Base-by-base conservation (phyloP, 2,113 vertebrate genomes). In the Anolis carolinensis region DNA sequence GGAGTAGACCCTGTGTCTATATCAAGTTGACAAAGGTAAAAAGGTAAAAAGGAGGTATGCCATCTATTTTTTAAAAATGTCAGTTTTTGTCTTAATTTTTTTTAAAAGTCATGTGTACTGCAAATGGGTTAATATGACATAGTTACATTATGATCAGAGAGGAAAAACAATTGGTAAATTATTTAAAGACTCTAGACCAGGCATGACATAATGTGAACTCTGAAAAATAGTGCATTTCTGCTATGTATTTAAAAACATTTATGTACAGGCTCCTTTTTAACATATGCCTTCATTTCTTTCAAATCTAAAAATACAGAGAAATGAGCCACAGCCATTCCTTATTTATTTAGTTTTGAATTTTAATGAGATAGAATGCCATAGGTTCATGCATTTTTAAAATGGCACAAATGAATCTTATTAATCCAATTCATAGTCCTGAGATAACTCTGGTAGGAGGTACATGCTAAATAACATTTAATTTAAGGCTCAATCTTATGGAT, bases 381-480 rank as follows among this genome's bases (percentile, higher is more conserved):
- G n/a, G 18, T 86, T 86, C 84, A 86, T 86, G 84, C 76, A 86
- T 86, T 86, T 86, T 86, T 71, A 79, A 86, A 79, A 79, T n/a
- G 63, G 52, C 68, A 79, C 76, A 86, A 86, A 79, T 86, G 84
- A 71, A 79, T 86, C 67, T 39, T 63, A 79, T 86, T 86, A 86
- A 86, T 86, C 68, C 76, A 72, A 86, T 79, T 79, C 76, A 62
- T 62, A 79, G 84, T 59, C 25, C 36, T 86, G 76, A n/a, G 34
- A 62, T 71, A 71, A 79, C 75, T 52, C 20, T 67, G 63, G 83
- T 18, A 77, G 21, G 77, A 71, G 76, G 75, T 72, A 79, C 30
- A 36, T 59, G 50, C 76, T 72, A 85, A 62, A 62, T 27, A 79
- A 79, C 34, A n/a, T 72, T 72, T 79, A 79, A 79, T 85, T 79